phyloP scores from a whole-genome alignment of 2,113 vertebrate genomes.

The Lamprologus ornatipinnis region DNA sequence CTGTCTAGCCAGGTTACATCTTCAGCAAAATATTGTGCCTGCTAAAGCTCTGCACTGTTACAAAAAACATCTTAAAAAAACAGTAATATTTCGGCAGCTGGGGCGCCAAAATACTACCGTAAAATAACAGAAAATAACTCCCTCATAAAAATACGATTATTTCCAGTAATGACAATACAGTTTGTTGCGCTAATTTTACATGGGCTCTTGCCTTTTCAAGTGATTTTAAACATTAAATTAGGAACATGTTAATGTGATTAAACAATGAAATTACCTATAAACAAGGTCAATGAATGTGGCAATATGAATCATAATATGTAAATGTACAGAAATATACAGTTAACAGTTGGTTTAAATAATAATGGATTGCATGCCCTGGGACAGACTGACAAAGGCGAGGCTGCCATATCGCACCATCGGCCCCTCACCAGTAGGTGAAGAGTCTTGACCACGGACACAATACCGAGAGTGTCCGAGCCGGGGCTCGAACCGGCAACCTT shows the following conservation, averaged over 20 bases:
- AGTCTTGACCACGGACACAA: no score
- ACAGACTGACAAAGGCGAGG: no score
- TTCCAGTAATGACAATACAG: not conserved
- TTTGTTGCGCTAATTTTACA: not conserved
- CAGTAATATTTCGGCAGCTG: fast-evolving
- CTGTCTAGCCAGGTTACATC: not conserved
- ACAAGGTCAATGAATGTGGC: not conserved
- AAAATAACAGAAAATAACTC: not conserved
- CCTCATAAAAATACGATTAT: fast-evolving
- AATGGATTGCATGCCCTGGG: no score
- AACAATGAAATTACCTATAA: not conserved
- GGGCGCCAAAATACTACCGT: not conserved
- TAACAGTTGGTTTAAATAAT: no score
- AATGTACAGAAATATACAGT: no score
- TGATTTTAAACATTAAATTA: fast-evolving
- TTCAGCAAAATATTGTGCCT: not conserved
- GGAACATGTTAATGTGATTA: fast-evolving
- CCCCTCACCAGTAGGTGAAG: no score
- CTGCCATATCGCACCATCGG: no score
- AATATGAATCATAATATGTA: fast-evolving
- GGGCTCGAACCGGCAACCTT: no score
- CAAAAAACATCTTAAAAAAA: not conserved
- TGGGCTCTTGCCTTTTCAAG: fast-evolving
- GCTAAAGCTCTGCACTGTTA: not conserved
- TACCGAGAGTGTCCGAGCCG: no score